These are phyloP conservation scores for Porites lobata DNA, from an alignment of 92 coral and sea anemone genomes.

Conservation along the genomic window DNA sequence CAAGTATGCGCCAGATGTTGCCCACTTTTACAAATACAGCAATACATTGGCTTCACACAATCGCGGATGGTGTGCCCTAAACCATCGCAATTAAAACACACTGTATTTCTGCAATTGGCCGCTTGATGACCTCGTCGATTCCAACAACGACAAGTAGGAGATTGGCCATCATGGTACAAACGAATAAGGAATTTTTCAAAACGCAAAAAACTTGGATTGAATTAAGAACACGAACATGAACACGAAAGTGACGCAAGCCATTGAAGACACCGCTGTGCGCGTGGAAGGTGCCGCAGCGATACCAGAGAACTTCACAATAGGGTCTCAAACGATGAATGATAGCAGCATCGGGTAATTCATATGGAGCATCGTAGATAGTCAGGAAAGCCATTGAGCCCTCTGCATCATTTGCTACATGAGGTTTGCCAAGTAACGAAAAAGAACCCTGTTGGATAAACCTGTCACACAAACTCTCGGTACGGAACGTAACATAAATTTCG, in stretches of 20 bases:
- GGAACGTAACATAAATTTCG: neutral
- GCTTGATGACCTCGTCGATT: no score
- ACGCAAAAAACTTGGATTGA: neutral
- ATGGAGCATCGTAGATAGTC: neutral
- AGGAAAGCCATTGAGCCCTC: neutral
- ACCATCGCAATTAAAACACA: no score
- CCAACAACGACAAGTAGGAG: no score
- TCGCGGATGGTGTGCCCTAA: no score
- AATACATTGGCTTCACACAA: slow-evolving; percentile 1
- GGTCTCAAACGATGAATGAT: neutral
- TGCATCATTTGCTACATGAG: neutral
- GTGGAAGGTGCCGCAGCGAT: neutral
- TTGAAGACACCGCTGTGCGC: neutral
- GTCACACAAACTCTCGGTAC: neutral
- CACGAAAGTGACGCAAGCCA: neutral
- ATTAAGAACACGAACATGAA: neutral
- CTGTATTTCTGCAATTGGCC: no score
- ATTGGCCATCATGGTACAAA: no score
- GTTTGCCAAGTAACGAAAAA: neutral
- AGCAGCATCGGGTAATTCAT: neutral
- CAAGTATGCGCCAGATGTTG: neutral
- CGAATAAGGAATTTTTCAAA: no score
- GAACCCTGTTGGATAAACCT: neutral
- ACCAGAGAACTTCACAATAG: neutral
- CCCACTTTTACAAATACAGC: neutral